Evolutionary conservation across 2,113 vertebrate genomes (phyloP).

Genomic region (Cariama cristata): DNA sequence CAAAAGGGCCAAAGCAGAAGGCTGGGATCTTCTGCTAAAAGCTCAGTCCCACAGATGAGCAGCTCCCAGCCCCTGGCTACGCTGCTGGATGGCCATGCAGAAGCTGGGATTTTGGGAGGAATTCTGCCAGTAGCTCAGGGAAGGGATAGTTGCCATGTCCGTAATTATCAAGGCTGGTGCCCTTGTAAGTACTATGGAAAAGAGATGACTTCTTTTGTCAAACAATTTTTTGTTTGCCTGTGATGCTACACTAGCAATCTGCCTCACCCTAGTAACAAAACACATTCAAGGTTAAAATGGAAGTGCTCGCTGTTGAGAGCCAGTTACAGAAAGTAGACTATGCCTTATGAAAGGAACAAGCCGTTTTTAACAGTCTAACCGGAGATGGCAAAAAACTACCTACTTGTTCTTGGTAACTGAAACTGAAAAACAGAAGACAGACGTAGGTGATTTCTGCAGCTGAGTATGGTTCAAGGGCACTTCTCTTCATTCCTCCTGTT

Average conservation of each 20-base stretch:
- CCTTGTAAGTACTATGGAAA: neutral
- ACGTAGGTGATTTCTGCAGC: neutral
- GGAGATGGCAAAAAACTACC: neutral
- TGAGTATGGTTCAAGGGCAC: neutral
- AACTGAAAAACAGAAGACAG: neutral
- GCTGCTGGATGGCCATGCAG: neutral
- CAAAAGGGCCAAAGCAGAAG: neutral
- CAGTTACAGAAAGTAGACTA: neutral
- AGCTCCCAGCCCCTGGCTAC: neutral
- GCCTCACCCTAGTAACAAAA: neutral
- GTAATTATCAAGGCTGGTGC: neutral
- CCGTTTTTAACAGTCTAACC: neutral
- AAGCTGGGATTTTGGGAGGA: neutral
- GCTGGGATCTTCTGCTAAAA: neutral
- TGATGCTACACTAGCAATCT: neutral
- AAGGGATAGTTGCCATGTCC: neutral
- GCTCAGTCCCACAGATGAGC: neutral
- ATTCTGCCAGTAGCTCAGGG: neutral
- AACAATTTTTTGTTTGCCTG: neutral
- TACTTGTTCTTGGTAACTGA: neutral
- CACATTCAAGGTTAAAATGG: neutral
- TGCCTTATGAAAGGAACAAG: neutral
- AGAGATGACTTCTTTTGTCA: neutral
- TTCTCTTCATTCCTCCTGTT: neutral
- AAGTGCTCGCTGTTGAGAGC: neutral